These are phyloP conservation scores for Osmerus eperlanus DNA, from an alignment of 2,113 vertebrate genomes.

Conservation along the genomic window DNA sequence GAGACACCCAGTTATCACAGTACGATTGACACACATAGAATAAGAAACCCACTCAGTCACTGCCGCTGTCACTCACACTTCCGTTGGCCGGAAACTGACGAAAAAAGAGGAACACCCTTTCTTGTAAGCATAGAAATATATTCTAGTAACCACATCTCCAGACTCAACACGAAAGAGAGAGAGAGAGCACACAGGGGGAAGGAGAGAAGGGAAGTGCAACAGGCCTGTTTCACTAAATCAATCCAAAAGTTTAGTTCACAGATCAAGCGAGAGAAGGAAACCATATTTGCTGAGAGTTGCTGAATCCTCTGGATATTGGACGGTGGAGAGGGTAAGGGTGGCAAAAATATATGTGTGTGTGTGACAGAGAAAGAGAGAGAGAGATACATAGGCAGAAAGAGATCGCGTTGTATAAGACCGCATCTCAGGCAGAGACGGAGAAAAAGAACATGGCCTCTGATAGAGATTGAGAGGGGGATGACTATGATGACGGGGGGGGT, in stretches of 20 bases:
- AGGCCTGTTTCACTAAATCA: conserved; percentile 15
- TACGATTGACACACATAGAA: conserved; percentile 30
- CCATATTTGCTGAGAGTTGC: neutral
- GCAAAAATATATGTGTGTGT: conserved; percentile 12
- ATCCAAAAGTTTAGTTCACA: conserved; percentile 25
- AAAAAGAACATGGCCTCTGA: no score
- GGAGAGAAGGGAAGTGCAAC: conserved; percentile 7
- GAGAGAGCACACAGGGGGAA: conserved; percentile 3
- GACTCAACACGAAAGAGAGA: conserved; percentile 17
- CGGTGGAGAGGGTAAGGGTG: conserved; percentile 51
- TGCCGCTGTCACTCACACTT: conserved; percentile 50
- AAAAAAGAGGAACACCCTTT: conserved; percentile 61
- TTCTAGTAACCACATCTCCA: conserved; percentile 43
- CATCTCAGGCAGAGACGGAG: no score
- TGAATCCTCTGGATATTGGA: conserved; percentile 31
- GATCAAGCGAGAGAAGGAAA: conserved; percentile 1
- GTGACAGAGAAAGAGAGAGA: neutral
- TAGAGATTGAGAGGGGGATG: no score
- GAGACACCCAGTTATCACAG: neutral
- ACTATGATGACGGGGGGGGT: neutral
- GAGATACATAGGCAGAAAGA: neutral
- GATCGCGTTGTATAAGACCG: neutral
- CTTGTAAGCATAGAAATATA: conserved; percentile 50
- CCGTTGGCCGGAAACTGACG: conserved; percentile 68
- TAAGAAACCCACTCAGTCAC: conserved; percentile 25